Conservation (phyloP, 2,797 vertebrate species). For the Enteromius trimaculatus region DNA sequence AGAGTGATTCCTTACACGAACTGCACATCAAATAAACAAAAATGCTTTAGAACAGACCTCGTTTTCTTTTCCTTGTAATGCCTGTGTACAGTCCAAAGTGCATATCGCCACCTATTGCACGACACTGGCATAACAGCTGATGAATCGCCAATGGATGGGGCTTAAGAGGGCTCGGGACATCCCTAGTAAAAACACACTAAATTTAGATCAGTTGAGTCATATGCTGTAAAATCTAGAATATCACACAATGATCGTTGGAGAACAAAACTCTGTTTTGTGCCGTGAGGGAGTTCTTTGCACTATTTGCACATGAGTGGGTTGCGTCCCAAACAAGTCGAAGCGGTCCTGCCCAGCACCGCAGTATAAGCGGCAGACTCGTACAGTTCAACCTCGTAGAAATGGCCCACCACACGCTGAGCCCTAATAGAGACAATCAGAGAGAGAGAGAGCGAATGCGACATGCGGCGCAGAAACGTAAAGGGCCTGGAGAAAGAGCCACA, state of each 20-base stretch:
- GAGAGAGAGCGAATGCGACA: slow-evolving; percentile 7
- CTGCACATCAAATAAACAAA: neutral
- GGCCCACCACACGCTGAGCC: neutral
- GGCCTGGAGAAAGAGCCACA: neutral
- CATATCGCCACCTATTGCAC: neutral
- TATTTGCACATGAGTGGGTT: neutral
- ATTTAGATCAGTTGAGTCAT: neutral
- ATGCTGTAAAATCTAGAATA: neutral
- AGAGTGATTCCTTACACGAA: neutral
- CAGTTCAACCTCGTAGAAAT: neutral
- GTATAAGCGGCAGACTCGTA: neutral
- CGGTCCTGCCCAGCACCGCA: neutral
- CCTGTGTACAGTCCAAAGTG: neutral
- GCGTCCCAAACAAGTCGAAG: neutral
- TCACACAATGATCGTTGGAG: neutral
- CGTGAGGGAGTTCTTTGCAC: neutral
- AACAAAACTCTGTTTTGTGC: neutral
- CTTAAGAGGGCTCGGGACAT: neutral
- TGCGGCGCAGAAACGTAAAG: slow-evolving; percentile 9
- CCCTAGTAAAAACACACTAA: neutral
- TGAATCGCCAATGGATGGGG: neutral
- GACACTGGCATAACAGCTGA: neutral
- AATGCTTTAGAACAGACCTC: neutral
- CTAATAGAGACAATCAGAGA: slow-evolving; percentile 17
- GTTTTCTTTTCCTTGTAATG: neutral